Evolutionary conservation across 2,888 invertebrate genomes (phyloP), one percentile per base, ranked within the genome.

Genomic region (Dusona sp.): DNA sequence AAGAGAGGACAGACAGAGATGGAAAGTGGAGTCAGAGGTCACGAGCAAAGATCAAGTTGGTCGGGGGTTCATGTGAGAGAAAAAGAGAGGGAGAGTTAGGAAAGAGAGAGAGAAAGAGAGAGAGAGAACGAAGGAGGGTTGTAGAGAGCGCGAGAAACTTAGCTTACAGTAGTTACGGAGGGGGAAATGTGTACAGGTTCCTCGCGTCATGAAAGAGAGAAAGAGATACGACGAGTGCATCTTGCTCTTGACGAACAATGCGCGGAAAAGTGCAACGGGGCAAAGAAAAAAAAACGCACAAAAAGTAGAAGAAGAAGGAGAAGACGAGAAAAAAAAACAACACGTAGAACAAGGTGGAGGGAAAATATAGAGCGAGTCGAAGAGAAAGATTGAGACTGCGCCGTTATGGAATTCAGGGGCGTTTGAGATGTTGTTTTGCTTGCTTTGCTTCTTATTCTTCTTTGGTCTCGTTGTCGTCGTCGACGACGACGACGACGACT

Each of bases 361-460:
- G 29, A 79, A 65, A 85, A 79, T 72, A 72, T 70, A 57, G 73
- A 79, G 54, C 73, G 78, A 90, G 88, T 84, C 87, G 88, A 38
- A 68, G 81, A 33, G 78, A 79, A 79, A 73, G 89, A 89, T 82
- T 83, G 89, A 83, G 78, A 70, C 67, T 77, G 80, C 77, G 79
- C 81, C 86, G 88, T 88, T 89, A 88, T 88, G 88, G 88, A 88
- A 89, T 89, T 89, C 86, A 88, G 88, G 87, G 88, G 84, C 85
- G 84, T 84, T 81, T 61, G 87, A 70, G 70, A 91, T 91, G 89
- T 90, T 90, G 89, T 90, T 90, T 90, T 90, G 87, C 85, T 88
- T 86, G 84, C 80, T 81, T 79, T 73, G 79, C 73, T 75, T 67
- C 80, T 77, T 80, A 67, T 64, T 85, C 70, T 77, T 73, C 80